A percentile compares a stretch with the other conserved stretches of the same genome.
Conservation (phyloP, 2,113 vertebrate species). For the Maccullochella peelii region DNA sequence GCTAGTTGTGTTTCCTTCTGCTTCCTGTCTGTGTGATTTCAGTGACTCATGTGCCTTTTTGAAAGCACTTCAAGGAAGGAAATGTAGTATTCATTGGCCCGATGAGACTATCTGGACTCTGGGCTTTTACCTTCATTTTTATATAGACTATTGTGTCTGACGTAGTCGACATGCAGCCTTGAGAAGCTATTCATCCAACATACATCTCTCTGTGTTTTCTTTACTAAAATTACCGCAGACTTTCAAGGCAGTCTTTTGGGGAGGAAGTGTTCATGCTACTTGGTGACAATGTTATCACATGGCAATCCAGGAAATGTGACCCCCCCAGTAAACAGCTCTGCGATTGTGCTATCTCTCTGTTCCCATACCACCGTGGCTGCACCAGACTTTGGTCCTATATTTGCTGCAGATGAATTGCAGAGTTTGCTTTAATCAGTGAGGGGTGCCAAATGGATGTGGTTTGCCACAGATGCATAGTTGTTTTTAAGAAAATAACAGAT, state of each 20-base stretch:
- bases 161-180: slow-evolving; percentile 39
- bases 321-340: slow-evolving; percentile 58
- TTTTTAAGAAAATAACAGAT: background rate
- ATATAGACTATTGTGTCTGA: slow-evolving; percentile 54
- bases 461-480: background rate
- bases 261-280: slow-evolving; percentile 51
- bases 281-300: slow-evolving; percentile 72
- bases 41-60: slow-evolving; percentile 10
- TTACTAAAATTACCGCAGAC: slow-evolving; percentile 43
- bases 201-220: slow-evolving; percentile 39
- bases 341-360: slow-evolving; percentile 22
- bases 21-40: slow-evolving; percentile 55
- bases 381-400: slow-evolving; percentile 9
- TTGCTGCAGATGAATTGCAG: slow-evolving; percentile 17
- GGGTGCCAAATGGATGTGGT: background rate
- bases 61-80: slow-evolving; percentile 61
- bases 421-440: slow-evolving; percentile 21
- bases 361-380: slow-evolving; percentile 33
- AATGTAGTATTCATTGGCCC: slow-evolving; percentile 36
- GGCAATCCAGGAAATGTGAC: slow-evolving; percentile 58
- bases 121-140: slow-evolving; percentile 52
- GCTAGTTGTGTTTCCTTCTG: background rate
- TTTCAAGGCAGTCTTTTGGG: slow-evolving; percentile 37
- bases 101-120: slow-evolving; percentile 5
- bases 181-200: slow-evolving; percentile 32